These are phyloP conservation scores for Bettongia penicillata DNA, from an alignment of 2,113 vertebrate genomes.

Conservation along the genomic window DNA sequence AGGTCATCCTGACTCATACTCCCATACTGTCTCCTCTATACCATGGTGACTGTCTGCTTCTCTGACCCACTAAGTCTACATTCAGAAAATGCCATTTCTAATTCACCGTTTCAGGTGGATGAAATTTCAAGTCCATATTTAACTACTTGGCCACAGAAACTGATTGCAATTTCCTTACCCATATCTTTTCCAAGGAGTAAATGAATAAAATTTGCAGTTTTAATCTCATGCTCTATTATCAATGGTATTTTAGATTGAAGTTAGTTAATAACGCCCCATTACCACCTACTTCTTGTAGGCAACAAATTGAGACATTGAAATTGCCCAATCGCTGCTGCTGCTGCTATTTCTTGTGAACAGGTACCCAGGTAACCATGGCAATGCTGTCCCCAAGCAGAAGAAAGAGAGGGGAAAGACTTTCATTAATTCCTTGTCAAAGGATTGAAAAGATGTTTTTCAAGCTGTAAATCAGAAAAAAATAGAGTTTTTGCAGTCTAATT, in stretches of 20 bases:
- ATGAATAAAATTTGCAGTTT: slow-evolving; percentile 66
- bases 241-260: slow-evolving; percentile 58
- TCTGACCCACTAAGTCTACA: not conserved
- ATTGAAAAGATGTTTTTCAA: slow-evolving; percentile 69
- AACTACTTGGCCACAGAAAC: slow-evolving; percentile 23
- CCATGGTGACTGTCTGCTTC: not conserved
- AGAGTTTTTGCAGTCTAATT: slow-evolving; percentile 55
- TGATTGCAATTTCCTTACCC: not conserved
- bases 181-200: slow-evolving; percentile 58
- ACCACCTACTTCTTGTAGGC: slow-evolving; percentile 57
- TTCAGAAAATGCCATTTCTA: not conserved
- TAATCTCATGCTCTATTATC: slow-evolving; percentile 63
- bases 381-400: slow-evolving; percentile 73
- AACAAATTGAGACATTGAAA: slow-evolving; percentile 69
- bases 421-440: slow-evolving; percentile 72
- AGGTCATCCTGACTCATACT: not conserved
- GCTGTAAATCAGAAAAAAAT: slow-evolving; percentile 55
- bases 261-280: slow-evolving; percentile 67
- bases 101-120: not conserved
- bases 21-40: not conserved
- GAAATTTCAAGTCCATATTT: slow-evolving; percentile 28
- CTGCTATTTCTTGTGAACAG: slow-evolving; percentile 72
- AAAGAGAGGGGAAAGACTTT: slow-evolving; percentile 69
- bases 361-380: slow-evolving; percentile 80
- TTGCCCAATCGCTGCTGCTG: slow-evolving; percentile 66